Base-by-base conservation (phyloP, 1,140 invertebrate genomes). In the Druon quercuslanigerum region DNA sequence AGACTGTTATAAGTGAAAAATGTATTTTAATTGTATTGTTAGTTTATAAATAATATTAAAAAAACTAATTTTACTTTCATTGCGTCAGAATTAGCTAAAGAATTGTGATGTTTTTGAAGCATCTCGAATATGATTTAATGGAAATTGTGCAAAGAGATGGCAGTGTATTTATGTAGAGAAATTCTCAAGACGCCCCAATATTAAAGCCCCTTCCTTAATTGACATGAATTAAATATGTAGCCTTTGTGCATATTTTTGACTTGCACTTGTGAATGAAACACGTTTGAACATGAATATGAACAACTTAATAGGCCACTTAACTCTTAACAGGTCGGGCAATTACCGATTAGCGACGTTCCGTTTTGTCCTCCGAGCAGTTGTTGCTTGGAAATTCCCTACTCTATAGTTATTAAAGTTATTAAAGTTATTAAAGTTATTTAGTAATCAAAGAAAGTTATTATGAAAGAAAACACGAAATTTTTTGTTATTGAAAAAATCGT, bases 271-370 rank as follows among this genome's bases (percentile, higher is more conserved):
- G 57, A 66, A 66, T 54, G 25, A 25, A 50, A 46, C 50, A 33
- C 46, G 46, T 66, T 12, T 57, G 54, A 20, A 60, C 40, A 60
- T 51, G 60, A 71, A 76, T 46, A 75, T 78, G 75, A 72, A 74
- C 51, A 52, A 75, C 72, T 79, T 80, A 80, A 84, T 84, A 71
- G 77, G 70, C 76, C 77, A 78, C 77, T 81, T 80, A 82, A 73
- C 75, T 77, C n/a, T 84, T 82, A 80, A 82, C 82, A 54, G 56
- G 73, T 57, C 50, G 76, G 77, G 72, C 82, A 83, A 83, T 83
- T 83, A 78, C 74, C 76, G 78, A 82, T 82, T 77, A 82, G 82
- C 76, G 76, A 75, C 74, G 56, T 74, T 79, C 77, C 77, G 79
- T 79, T 75, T 71, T 57, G 14, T 66, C 33, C 57, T 7, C 20